Percentiles rank a stretch among this genome's conserved stretches.
Evolutionary conservation across 2,113 vertebrate genomes (phyloP).

Genomic region (Alces alces): DNA sequence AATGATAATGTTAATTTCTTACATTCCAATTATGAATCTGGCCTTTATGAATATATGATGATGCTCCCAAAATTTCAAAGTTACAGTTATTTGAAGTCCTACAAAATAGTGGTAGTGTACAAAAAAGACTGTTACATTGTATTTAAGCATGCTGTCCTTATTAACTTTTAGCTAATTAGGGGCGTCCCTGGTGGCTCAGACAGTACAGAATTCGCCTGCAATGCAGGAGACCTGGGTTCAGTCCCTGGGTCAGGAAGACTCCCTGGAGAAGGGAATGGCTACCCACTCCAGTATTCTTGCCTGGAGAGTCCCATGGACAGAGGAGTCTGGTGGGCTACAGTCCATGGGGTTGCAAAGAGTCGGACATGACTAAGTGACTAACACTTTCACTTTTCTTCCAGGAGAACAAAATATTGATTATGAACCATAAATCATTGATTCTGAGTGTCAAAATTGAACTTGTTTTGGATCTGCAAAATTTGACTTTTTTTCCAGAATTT

Average conservation of each 20-base stretch:
- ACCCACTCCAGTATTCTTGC: not conserved
- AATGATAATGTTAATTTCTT: not conserved
- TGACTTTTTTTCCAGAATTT: not conserved
- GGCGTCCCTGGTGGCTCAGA: not conserved
- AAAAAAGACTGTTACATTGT: not conserved
- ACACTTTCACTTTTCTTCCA: not conserved
- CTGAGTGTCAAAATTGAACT: not conserved
- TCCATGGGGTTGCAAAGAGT: not conserved
- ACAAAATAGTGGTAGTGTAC: not conserved
- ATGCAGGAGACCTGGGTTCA: not conserved
- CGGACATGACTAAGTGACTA: not conserved
- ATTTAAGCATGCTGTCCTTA: not conserved
- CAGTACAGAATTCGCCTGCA: not conserved
- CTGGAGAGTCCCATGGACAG: not conserved
- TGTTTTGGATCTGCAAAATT: not conserved
- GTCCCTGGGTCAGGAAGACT: not conserved
- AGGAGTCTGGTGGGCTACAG: not conserved
- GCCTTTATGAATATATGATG: not conserved
- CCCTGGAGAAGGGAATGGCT: not conserved
- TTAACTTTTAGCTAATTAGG: not conserved
- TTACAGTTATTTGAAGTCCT: not conserved
- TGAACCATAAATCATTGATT: not conserved
- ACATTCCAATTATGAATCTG: not conserved
- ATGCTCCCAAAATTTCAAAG: not conserved
- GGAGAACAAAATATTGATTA: not conserved